Conservation (phyloP, 2,888 invertebrate species). For the Dolichopus griseipennis region DNA sequence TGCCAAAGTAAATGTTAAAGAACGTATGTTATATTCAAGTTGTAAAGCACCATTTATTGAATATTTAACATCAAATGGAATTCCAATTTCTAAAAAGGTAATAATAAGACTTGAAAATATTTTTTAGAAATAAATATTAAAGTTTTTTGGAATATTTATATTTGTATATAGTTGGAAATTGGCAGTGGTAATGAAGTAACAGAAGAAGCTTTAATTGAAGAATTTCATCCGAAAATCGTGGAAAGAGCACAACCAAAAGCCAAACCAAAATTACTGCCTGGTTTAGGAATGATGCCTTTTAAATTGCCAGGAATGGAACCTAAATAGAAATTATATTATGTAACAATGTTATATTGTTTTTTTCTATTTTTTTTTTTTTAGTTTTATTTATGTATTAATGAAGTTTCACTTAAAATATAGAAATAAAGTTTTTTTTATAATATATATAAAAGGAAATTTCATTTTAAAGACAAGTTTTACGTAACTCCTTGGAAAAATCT, state of each 20-base stretch:
- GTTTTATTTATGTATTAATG: too few species aligned
- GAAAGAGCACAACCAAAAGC: not conserved
- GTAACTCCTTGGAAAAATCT: too few species aligned
- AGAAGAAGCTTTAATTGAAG: not conserved
- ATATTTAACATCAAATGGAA: slow-evolving; percentile 66
- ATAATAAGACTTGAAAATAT: not conserved
- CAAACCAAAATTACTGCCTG: not conserved
- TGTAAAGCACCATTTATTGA: slow-evolving; percentile 89
- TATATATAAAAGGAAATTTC: too few species aligned
- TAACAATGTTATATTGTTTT: too few species aligned
- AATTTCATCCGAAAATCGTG: not conserved
- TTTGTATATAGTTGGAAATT: not conserved
- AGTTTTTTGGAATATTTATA: too few species aligned
- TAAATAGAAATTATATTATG: not conserved
- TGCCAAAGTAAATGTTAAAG: slow-evolving; percentile 83
- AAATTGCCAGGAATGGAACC: not conserved
- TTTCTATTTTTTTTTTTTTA: too few species aligned
- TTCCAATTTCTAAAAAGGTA: slow-evolving; percentile 81
- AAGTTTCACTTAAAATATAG: too few species aligned
- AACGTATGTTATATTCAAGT: slow-evolving; percentile 97
- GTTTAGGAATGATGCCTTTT: not conserved
- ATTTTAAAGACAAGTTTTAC: too few species aligned
- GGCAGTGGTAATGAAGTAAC: not conserved
- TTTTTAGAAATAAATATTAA: too few species aligned
- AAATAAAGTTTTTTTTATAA: too few species aligned